Conservation (phyloP, 2,113 vertebrate species). For the Limanda limanda region DNA sequence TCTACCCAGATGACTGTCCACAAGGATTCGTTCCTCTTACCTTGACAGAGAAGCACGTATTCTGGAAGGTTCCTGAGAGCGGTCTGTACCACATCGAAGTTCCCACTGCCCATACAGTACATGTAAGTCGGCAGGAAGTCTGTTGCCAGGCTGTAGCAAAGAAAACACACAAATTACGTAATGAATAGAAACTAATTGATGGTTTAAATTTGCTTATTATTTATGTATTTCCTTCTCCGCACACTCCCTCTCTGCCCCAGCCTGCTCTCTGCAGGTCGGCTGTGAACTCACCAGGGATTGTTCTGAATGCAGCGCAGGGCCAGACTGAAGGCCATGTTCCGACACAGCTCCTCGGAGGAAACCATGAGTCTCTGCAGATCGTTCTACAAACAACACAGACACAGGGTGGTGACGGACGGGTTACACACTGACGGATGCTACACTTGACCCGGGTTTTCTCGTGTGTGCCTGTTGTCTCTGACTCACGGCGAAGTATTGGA, state of each 20-base stretch:
- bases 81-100: constrained; percentile 96
- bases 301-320: constrained; percentile 95
- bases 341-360: constrained; percentile 91
- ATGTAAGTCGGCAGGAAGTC: constrained; percentile 97
- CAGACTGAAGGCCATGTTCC: constrained; percentile 93
- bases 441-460: background rate
- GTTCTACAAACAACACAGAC: constrained; percentile 79
- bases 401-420: constrained; percentile 1
- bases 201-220: too few relatives aligned
- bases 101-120: constrained; percentile 95
- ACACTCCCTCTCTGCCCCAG: background rate
- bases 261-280: background rate
- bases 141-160: constrained; percentile 85
- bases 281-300: constrained; percentile 88
- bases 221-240: too few relatives aligned
- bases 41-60: constrained; percentile 96
- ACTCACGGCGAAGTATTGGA: constrained; percentile 95
- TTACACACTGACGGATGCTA: constrained; percentile 4
- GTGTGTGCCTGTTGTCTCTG: constrained; percentile 24
- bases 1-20: background rate
- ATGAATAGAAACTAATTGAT: background rate
- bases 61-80: constrained; percentile 94
- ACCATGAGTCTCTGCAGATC: constrained; percentile 96
- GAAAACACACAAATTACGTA: background rate
- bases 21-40: constrained; percentile 63